phyloP scores from a whole-genome alignment of 2,113 vertebrate species.

The Paradoxurus hermaphroditus region DNA sequence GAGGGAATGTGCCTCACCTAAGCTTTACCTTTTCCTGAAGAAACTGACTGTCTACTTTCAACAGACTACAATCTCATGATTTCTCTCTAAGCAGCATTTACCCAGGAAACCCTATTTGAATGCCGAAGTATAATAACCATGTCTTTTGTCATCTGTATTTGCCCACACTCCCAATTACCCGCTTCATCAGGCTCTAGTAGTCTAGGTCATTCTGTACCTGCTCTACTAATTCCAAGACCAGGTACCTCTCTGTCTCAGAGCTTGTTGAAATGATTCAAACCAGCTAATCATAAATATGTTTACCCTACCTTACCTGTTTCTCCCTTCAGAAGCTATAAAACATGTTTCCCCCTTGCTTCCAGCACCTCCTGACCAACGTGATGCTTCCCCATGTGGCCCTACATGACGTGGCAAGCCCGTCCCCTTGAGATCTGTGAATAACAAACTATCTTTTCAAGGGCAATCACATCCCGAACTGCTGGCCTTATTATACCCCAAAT shows the following conservation, averaged over 20 bases:
- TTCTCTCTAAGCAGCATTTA: too few relatives aligned
- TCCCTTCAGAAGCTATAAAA: neutral
- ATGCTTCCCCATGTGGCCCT: fast-evolving
- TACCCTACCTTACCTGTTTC: too few relatives aligned
- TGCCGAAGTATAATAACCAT: neutral
- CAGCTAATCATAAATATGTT: neutral
- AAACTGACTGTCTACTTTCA: neutral
- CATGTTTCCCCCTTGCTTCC: neutral
- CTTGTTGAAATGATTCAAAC: neutral
- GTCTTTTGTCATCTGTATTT: neutral
- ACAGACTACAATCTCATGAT: neutral
- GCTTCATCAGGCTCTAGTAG: neutral
- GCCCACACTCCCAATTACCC: neutral
- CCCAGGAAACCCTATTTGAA: neutral
- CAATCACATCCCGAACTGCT: neutral
- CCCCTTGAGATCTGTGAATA: neutral
- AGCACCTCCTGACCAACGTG: neutral
- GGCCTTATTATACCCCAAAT: neutral
- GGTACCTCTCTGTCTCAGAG: fast-evolving
- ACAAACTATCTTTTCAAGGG: neutral
- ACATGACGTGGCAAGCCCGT: neutral
- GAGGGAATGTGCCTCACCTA: neutral
- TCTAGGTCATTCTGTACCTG: too few relatives aligned
- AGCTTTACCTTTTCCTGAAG: too few relatives aligned
- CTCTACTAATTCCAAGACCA: neutral